phyloP scores from a whole-genome alignment of 2,797 vertebrate species.

The Nyctibius grandis region DNA sequence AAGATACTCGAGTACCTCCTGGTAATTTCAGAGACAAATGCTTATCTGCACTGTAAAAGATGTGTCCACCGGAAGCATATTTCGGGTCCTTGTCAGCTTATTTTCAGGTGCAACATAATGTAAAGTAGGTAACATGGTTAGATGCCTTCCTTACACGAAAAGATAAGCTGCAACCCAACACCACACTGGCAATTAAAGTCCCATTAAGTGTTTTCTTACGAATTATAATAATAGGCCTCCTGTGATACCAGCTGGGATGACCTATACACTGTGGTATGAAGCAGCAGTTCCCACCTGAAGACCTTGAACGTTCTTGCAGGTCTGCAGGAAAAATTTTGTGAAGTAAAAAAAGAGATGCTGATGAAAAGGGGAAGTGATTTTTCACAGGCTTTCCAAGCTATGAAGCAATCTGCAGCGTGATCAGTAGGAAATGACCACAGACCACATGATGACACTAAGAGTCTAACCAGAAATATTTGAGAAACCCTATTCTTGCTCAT shows the following conservation, averaged over 20 bases:
- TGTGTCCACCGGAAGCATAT: background rate
- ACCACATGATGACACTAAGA: background rate
- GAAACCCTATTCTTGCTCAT: background rate
- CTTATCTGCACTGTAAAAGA: background rate
- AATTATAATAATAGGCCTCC: background rate
- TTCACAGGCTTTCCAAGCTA: background rate
- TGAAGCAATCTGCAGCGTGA: background rate
- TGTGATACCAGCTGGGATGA: background rate
- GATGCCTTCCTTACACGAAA: background rate
- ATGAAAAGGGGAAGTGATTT: background rate
- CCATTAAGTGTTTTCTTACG: background rate
- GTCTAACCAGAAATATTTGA: background rate
- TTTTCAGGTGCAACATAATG: background rate
- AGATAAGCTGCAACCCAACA: background rate
- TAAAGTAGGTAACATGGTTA: background rate
- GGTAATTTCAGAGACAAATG: background rate
- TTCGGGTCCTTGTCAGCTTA: background rate
- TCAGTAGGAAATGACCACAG: background rate
- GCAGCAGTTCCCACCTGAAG: background rate
- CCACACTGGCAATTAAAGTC: background rate
- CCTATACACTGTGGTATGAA: background rate
- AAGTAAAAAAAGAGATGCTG: background rate
- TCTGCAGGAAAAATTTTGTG: background rate
- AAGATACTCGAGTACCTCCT: background rate
- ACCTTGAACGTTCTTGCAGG: background rate